A percentile compares a stretch with the other conserved stretches of the same genome.
These are phyloP conservation scores for Melitaea cinxia DNA, from an alignment of 1,140 invertebrate species.

Conservation along the genomic window DNA sequence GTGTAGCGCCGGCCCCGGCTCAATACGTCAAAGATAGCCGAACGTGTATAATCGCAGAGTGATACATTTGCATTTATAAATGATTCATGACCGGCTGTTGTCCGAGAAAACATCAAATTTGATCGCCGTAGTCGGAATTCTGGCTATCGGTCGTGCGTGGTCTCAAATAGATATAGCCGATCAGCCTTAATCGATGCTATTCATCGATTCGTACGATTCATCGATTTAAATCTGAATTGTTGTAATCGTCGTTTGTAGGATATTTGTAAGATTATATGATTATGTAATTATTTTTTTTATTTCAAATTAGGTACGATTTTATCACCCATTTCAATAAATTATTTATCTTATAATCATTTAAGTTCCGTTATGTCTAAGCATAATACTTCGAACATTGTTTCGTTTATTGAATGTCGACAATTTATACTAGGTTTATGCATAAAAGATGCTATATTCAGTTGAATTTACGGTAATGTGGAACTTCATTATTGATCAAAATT, in stretches of 20 bases:
- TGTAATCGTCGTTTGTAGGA: not conserved
- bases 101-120: slow-evolving; percentile 34
- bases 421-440: too few species aligned
- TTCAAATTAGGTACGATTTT: not conserved
- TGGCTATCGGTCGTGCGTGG: slow-evolving; percentile 29
- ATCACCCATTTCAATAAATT: too few species aligned
- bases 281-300: not conserved
- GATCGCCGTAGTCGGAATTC: slow-evolving; percentile 32
- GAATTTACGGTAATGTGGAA: too few species aligned
- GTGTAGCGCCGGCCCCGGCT: not conserved
- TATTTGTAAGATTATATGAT: not conserved
- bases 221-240: not conserved
- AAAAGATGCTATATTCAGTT: too few species aligned
- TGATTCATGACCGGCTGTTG: slow-evolving; percentile 47
- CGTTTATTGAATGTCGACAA: too few species aligned
- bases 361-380: too few species aligned
- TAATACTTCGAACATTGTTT: too few species aligned
- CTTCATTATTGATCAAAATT: too few species aligned
- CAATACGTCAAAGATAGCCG: slow-evolving; percentile 33
- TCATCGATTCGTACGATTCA: slow-evolving; percentile 1
- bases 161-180: slow-evolving; percentile 13
- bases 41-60: slow-evolving; percentile 39
- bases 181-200: slow-evolving; percentile 21
- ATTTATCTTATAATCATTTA: too few species aligned
- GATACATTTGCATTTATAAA: slow-evolving; percentile 50